Evolutionary conservation across 2,888 invertebrate species (phyloP), one percentile per base, ranked within the genome.

Genomic region (Phorcus lineatus): DNA sequence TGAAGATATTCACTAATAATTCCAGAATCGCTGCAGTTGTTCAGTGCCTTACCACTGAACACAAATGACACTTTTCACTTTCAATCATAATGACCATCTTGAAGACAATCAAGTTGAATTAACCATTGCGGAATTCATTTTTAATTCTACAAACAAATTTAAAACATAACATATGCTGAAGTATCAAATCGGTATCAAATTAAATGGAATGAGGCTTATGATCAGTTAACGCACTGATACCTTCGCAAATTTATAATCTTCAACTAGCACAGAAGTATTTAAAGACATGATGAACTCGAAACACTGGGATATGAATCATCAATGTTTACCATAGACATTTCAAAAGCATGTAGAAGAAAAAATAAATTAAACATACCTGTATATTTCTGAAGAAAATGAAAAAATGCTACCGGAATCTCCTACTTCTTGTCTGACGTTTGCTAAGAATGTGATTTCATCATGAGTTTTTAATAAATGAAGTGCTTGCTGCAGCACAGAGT

Each of bases 391-490:
- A 13, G 90, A 86, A 79, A 90, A 88, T 47, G 90, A 86, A 67
- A 90, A 80, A n/a, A 90, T 86, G 78, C 89, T 89, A 55, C 91
- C 91, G 40, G 88, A 86, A 84, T 90, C 85, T 54, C 88, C 90
- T 40, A 86, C 81, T 79, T 89, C 88, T 82, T 91, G 91, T 80
- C 86, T 87, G 82, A 91, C 83, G 19, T 89, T 87, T 57, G 88
- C 87, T 84, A 91, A 85, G 84, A 91, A 88, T 67, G 90, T 90
- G 80, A 91, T 81, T 78, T 90, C 89, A 78, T 86, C 86, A 81
- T 85, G 86, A 70, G 86, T 85, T 81, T 83, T 83, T 24, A 90
- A 82, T 79, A 88, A 85, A 82, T 85, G 86, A 78, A 88, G 86
- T 53, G 89, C 88, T 82, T 86, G 83, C 52, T 77, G 79, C 17